Base-by-base conservation (phyloP, 2,888 invertebrate genomes). In the Amblyjoppa proteus region DNA sequence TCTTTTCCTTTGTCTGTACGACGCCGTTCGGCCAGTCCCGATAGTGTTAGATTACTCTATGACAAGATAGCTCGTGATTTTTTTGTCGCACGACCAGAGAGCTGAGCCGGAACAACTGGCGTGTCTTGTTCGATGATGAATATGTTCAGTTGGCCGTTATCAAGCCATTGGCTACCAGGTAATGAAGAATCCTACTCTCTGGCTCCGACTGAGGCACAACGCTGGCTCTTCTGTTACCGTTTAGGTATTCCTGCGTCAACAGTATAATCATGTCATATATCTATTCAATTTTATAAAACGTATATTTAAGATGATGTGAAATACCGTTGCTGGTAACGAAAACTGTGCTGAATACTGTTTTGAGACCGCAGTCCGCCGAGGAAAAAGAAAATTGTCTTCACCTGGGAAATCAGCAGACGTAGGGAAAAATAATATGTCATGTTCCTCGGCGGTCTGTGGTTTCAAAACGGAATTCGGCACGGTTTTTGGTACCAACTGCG, bases 121-220 rank as follows among this genome's bases (percentile, higher is more conserved):
- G 51, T 58, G 16, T 70, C 51, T 49, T 41, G 51, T 16, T 71
- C 53, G 81, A 3, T 9, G 80, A 76, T 28, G 58, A 53, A 68
- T 75, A 80, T 75, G 78, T 88, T 92, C 89, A 92, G 84, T 93
- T 94, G 81, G 94, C 94, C 85, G 93, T 93, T 85, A 96, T 95
- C 95, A 95, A 95, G 84, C 95, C 95, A 91, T 95, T 95, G 87
- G 95, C 94, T 87, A 95, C 94, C 88, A 95, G 93, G 90, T 95
- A 95, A 90, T 95, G 95, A 88, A 95, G 94, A 88, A 96, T 95
- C 90, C 94, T 94, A 88, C 95, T 94, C 88, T 95, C 94, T 88
- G 95, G 95, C 91, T 95, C 95, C 88, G 95, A 94, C 73, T 95
- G 95, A 88, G 94, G 94, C 84, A 95, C 94, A 81, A 94, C 89